Conservation (phyloP, 2,113 vertebrate species). For the Felis chaus region DNA sequence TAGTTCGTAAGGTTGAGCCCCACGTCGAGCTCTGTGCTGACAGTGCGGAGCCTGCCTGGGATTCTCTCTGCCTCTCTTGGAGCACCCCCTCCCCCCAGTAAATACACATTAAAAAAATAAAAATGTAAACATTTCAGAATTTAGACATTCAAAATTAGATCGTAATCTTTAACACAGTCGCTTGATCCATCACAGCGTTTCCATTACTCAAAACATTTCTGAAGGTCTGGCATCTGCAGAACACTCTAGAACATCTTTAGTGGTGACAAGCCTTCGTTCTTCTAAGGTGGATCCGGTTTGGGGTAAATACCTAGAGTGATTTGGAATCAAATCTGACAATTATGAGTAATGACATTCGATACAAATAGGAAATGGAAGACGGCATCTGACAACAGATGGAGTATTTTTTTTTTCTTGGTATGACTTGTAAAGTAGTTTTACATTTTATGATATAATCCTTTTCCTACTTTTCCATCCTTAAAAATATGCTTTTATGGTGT, state of each 20-base stretch:
- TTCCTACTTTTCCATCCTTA: not conserved
- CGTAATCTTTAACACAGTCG: not conserved
- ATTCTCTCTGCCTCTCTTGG: too few relatives aligned
- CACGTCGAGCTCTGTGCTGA: too few relatives aligned
- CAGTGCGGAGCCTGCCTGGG: too few relatives aligned
- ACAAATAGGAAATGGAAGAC: not conserved
- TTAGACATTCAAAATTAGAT: not conserved
- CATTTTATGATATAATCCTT: not conserved
- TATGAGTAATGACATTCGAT: not conserved
- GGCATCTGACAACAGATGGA: not conserved
- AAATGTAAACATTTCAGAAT: not conserved
- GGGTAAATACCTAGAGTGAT: not conserved
- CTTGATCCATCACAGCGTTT: not conserved
- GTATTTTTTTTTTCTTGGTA: not conserved
- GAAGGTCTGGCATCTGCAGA: not conserved
- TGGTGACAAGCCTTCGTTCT: not conserved
- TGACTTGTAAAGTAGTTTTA: not conserved
- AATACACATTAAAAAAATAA: not conserved
- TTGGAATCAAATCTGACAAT: not conserved
- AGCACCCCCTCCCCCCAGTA: too few relatives aligned
- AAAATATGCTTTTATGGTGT: not conserved
- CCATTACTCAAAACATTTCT: not conserved
- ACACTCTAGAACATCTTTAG: not conserved
- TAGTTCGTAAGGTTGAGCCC: too few relatives aligned
- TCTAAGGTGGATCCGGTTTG: not conserved